Percentiles rank a stretch among this genome's conserved stretches.
phyloP scores from a whole-genome alignment of 2,113 vertebrate genomes.

The Malurus melanocephalus region DNA sequence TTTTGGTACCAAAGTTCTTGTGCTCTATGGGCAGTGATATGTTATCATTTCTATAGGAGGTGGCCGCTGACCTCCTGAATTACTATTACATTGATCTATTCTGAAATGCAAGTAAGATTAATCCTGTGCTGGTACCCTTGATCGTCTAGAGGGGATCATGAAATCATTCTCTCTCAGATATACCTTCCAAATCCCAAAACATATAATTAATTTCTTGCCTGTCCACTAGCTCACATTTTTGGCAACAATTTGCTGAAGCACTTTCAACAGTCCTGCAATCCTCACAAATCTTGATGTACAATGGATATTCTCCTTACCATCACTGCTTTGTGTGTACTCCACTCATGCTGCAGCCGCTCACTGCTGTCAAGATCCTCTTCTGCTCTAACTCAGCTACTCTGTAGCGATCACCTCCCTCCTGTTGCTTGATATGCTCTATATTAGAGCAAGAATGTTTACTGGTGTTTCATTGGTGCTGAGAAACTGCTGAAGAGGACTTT shows the following conservation, averaged over 20 bases:
- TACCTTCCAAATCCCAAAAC: not conserved
- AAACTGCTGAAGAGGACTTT: not conserved
- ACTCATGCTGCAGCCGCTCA: too few relatives aligned
- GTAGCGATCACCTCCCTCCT: not conserved
- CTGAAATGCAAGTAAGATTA: not conserved
- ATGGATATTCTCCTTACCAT: rapidly evolving
- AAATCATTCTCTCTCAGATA: not conserved
- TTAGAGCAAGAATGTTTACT: not conserved
- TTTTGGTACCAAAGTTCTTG: not conserved
- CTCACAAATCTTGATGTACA: not conserved
- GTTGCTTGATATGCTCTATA: not conserved
- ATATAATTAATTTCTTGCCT: not conserved
- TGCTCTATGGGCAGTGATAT: not conserved
- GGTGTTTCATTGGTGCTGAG: not conserved
- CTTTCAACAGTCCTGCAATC: not conserved
- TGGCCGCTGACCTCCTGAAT: not conserved
- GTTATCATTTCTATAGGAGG: not conserved
- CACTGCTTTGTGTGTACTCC: not conserved
- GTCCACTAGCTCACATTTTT: not conserved
- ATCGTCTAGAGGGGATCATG: not conserved
- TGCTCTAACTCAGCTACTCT: not conserved
- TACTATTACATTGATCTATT: not conserved
- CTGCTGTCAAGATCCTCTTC: rapidly evolving
- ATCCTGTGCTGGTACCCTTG: not conserved
- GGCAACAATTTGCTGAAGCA: not conserved